Conservation (phyloP, 1,140 invertebrate genomes). For the Battus philenor region DNA sequence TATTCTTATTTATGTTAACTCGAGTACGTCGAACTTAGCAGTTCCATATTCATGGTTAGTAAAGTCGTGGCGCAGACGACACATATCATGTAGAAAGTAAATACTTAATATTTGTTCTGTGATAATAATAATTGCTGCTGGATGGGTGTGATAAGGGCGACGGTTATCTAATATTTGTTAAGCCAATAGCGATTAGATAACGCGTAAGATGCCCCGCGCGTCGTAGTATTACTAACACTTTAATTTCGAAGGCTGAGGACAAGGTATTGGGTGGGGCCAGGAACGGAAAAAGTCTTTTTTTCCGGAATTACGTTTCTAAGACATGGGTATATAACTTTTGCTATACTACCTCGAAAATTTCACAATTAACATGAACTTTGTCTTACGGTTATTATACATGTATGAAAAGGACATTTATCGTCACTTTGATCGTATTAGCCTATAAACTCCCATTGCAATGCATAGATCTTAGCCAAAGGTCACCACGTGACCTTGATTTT, state of each 20-base stretch:
- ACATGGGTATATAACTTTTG: no score
- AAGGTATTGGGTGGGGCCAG: slow-evolving; percentile 5
- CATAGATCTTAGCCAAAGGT: no score
- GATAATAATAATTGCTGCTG: slow-evolving; percentile 72
- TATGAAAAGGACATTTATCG: no score
- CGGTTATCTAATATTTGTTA: slow-evolving; percentile 70
- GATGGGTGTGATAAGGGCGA: slow-evolving; percentile 50
- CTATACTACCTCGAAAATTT: no score
- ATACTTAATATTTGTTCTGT: slow-evolving; percentile 54
- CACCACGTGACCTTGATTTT: no score
- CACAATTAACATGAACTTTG: no score
- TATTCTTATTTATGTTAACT: slow-evolving; percentile 5
- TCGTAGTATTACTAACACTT: slow-evolving; percentile 29
- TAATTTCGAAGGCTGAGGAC: slow-evolving; percentile 17
- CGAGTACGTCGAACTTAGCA: slow-evolving; percentile 9
- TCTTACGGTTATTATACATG: no score
- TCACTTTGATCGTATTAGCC: no score
- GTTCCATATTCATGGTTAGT: slow-evolving; percentile 10
- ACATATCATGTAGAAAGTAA: slow-evolving; percentile 59
- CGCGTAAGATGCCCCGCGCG: slow-evolving; percentile 38
- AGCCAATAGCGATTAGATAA: slow-evolving; percentile 63
- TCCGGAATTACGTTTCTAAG: no score
- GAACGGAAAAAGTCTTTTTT: no score
- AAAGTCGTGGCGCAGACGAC: slow-evolving; percentile 31
- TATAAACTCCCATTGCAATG: no score